Percentiles rank a stretch among this genome's conserved stretches.
Conservation (phyloP, 1,140 invertebrate species). For the Caenorhabditis elegans region WBcel235 BX284603.4:7218001-7218500, state of each 20-base stretch:
- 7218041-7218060: conserved; percentile 36
- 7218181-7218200: too few species aligned
- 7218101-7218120: too few species aligned
- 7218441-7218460: conserved; percentile 4
- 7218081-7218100: neutral
- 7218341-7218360: conserved; percentile 35
- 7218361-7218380: neutral
- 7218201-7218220: too few species aligned
- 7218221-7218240: too few species aligned
- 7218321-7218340: conserved; percentile 2
- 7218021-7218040: conserved; percentile 17
- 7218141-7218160: too few species aligned
- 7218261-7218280: too few species aligned
- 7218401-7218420: conserved; percentile 40
- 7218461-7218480: conserved; percentile 14
- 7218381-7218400: conserved; percentile 34
- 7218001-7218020: conserved; percentile 14
- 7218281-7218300: too few species aligned
- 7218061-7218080: conserved; percentile 24
- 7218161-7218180: too few species aligned
- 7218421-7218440: conserved; percentile 44
- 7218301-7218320: too few species aligned
- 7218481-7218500: conserved; percentile 38
- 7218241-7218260: too few species aligned
- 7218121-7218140: too few species aligned